Percentiles rank a stretch among this genome's conserved stretches.
phyloP scores from a whole-genome alignment of 2,888 invertebrate genomes.

The Protonemura montana region DNA sequence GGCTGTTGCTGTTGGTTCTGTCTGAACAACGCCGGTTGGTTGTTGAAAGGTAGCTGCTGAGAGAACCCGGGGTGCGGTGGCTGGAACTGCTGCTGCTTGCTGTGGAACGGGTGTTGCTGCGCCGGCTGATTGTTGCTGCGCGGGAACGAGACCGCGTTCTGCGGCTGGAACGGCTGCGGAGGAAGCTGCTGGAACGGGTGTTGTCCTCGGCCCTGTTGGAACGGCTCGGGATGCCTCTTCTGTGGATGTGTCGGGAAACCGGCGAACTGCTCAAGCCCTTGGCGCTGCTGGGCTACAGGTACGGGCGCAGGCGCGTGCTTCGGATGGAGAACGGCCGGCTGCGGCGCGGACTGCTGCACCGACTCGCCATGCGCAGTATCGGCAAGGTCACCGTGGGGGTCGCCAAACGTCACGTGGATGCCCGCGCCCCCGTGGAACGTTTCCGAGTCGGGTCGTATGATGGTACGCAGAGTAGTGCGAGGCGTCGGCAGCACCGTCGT shows the following conservation, averaged over 20 bases:
- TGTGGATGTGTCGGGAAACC: constrained; percentile 13
- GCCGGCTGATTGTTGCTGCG: not conserved
- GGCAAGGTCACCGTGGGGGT: constrained; percentile 57
- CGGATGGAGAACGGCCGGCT: constrained; percentile 67
- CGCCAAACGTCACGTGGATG: constrained; percentile 83
- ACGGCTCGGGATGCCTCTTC: constrained; percentile 45
- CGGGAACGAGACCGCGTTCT: constrained; percentile 47
- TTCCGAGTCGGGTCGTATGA: constrained; percentile 88
- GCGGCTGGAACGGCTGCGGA: constrained; percentile 63
- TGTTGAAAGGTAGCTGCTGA: constrained; percentile 61
- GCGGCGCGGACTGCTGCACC: constrained; percentile 65
- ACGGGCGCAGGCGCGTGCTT: constrained; percentile 49
- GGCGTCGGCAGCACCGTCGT: constrained; percentile 63
- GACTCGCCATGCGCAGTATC: constrained; percentile 43
- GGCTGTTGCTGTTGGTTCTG: constrained; percentile 56
- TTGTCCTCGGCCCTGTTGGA: constrained; percentile 45
- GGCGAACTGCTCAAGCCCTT: constrained; percentile 45
- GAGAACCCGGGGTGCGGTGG: constrained; percentile 64
- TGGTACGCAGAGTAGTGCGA: constrained; percentile 81
- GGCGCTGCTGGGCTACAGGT: constrained; percentile 40
- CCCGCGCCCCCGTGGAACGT: constrained; percentile 77
- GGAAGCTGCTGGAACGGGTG: constrained; percentile 63
- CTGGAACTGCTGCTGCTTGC: constrained; percentile 63
- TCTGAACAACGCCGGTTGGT: constrained; percentile 52
- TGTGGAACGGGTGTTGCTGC: constrained; percentile 56